These are phyloP conservation scores for Hirudinaria manillensis DNA, from an alignment of 2,888 invertebrate species.

Conservation along the genomic window DNA sequence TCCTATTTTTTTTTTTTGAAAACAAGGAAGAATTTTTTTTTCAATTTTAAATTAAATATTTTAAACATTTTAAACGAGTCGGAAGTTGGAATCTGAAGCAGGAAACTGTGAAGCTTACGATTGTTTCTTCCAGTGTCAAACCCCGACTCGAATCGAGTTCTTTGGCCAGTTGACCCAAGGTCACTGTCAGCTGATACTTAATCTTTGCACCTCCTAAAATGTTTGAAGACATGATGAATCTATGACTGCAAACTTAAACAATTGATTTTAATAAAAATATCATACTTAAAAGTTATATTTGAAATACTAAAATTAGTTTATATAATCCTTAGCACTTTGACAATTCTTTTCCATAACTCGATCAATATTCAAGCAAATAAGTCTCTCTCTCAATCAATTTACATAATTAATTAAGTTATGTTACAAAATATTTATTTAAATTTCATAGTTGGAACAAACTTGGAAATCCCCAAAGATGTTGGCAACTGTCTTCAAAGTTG, in stretches of 20 bases:
- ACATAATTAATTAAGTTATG: no score
- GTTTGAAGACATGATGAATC: not conserved
- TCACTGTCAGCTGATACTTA: not conserved
- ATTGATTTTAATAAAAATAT: no score
- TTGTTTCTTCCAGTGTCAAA: not conserved
- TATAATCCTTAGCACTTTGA: no score
- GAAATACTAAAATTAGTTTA: no score
- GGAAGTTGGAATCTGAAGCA: not conserved
- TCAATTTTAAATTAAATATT: not conserved
- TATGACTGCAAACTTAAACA: no score
- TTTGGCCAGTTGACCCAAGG: not conserved
- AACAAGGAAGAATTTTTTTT: not conserved
- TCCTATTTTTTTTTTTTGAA: not conserved
- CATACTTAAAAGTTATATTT: no score
- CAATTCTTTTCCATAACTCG: no score
- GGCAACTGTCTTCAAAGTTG: slow-evolving; percentile 43
- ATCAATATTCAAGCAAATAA: no score
- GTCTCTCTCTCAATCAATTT: no score
- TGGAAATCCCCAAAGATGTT: slow-evolving; percentile 47
- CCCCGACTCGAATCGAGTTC: not conserved
- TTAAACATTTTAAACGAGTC: not conserved
- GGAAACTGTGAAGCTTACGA: not conserved
- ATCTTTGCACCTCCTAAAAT: not conserved
- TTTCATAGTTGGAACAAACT: slow-evolving; percentile 38
- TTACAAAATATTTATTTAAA: no score